Evolutionary conservation across 1,140 invertebrate species (phyloP).

Genomic region (Atta texana): DNA sequence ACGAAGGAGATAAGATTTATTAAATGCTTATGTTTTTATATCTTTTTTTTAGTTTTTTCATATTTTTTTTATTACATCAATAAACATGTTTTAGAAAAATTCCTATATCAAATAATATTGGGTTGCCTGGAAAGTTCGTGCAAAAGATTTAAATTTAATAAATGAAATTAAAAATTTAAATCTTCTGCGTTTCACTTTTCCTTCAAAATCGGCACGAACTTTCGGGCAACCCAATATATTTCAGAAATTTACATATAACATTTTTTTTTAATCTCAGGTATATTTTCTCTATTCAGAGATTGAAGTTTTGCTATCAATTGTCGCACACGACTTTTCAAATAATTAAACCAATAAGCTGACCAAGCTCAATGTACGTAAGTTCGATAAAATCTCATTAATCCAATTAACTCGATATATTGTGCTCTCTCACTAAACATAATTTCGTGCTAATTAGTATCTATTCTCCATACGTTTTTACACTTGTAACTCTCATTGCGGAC

Average conservation of each 20-base stretch:
- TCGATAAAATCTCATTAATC: constrained; percentile 73
- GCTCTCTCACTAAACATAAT: constrained; percentile 65
- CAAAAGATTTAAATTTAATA: no score
- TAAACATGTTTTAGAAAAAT: background rate
- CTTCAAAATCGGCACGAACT: no score
- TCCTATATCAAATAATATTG: no score
- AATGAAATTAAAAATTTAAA: no score
- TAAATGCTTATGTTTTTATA: background rate
- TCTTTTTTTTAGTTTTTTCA: background rate
- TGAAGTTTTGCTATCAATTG: background rate
- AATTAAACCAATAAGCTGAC: background rate
- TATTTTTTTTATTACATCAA: background rate
- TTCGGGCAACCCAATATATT: no score
- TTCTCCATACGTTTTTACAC: constrained; percentile 65
- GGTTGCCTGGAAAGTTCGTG: no score
- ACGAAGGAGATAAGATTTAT: constrained; percentile 1
- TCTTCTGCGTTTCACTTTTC: no score
- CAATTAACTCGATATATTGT: constrained; percentile 70
- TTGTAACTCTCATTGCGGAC: constrained; percentile 1
- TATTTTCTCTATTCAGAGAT: background rate
- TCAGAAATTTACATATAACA: no score
- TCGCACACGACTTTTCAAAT: constrained; percentile 17
- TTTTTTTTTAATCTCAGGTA: no score
- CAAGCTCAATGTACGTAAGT: background rate
- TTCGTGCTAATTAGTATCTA: constrained; percentile 67